Conservation (phyloP, 64 coral and sea anemone genomes). For the Porites lutea region DNA sequence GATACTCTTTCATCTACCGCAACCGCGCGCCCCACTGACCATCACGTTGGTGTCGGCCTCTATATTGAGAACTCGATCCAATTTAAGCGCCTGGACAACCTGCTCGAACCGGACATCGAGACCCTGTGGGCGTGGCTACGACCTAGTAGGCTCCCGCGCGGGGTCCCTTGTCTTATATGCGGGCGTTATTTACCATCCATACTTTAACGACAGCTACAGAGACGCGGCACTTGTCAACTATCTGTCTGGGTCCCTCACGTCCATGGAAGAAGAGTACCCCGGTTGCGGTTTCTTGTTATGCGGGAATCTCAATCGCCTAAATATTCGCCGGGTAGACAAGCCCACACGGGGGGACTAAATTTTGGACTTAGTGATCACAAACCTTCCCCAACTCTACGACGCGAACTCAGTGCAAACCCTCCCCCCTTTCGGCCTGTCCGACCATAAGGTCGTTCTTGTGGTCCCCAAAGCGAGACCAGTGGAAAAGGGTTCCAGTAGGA, state of each 20-base stretch:
- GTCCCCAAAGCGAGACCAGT: constrained; percentile 3
- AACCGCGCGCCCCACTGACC: background rate
- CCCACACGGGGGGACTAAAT: constrained; percentile 18
- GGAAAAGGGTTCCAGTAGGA: constrained; percentile 7
- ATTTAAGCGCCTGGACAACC: constrained; percentile 16
- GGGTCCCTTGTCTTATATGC: constrained; percentile 49
- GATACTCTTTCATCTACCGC: too few species aligned
- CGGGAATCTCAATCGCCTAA: constrained; percentile 55
- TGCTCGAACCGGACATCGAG: constrained; percentile 27
- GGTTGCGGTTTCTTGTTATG: constrained; percentile 22
- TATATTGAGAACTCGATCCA: constrained; percentile 9
- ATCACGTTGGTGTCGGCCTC: constrained; percentile 16
- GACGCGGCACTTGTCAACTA: constrained; percentile 33
- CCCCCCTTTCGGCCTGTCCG: constrained; percentile 45
- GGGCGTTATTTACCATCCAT: constrained; percentile 7
- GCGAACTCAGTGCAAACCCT: constrained; percentile 35
- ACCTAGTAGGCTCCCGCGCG: background rate
- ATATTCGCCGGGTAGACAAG: constrained; percentile 40
- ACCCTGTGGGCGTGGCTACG: constrained; percentile 13
- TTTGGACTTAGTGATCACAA: constrained; percentile 45
- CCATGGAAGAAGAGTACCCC: constrained; percentile 35
- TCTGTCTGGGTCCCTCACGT: constrained; percentile 16
- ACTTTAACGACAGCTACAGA: constrained; percentile 35
- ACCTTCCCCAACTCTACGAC: constrained; percentile 40
- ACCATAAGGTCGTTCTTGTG: constrained; percentile 44